Base-by-base conservation (phyloP, 2,888 invertebrate species). In the Caenorhabditis japonica region DNA sequence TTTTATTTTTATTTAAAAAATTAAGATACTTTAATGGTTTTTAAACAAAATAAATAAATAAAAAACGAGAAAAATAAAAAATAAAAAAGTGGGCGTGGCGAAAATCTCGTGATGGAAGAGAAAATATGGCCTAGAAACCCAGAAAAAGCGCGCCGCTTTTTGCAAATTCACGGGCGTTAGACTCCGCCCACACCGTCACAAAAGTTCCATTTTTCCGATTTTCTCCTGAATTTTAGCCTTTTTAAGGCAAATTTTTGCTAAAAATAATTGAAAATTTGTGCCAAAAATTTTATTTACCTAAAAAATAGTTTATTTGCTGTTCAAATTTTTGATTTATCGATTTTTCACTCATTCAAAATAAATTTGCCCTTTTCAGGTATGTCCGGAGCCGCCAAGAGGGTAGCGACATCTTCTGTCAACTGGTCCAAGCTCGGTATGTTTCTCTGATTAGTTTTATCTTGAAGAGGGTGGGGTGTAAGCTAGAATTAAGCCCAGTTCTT, bases 311-410 rank as follows among this genome's bases (percentile, higher is more conserved):
- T 34, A 7, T 12, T 43, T 8, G 1, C 5, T 33, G 19, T 25
- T 21, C 12, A 2, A 15, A 34, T 36, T 36, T 46, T 13, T 36
- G 1, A 30, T 58, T 34, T 46, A 15, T 7, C 46, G 25, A n/a
- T 46, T 46, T 46, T 46, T n/a, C n/a, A n/a, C n/a, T n/a, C n/a
- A 3, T 5, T 4, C n/a, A 41, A 15, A 23, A 21, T 51, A 8
- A 27, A 12, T 17, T 25, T 49, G 10, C 8, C 25, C 23, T 7
- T 76, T 76, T 43, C 33, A 71, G 75, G 72, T 59, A 84, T 84
- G 84, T 76, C 84, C 55, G 81, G 82, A 78, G 83, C 85, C 49
- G 84, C 82, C 21, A 86, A 86, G 72, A 83, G 86, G 64, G 83
- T 86, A 51, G 81, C 84, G 39, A 76, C 79, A 15, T 82, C 84